These are phyloP conservation scores for Hydropsyche tenuis DNA, from an alignment of 1,140 invertebrate genomes.

Conservation along the genomic window DNA sequence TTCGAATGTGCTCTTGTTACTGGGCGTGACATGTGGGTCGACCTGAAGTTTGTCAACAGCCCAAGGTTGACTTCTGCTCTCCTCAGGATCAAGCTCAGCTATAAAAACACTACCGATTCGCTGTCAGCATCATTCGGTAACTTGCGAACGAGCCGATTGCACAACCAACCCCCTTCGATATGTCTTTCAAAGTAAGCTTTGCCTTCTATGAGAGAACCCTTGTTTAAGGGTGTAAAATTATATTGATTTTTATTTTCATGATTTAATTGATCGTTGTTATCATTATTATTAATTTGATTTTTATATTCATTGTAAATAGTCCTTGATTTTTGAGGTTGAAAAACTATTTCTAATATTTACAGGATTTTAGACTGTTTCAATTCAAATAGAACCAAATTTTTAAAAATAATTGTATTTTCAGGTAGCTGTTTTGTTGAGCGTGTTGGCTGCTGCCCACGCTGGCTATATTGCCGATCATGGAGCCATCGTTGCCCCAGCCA, in stretches of 20 bases:
- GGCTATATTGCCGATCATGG: conserved; percentile 36
- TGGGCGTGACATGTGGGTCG: conserved; percentile 11
- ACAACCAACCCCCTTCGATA: conserved; percentile 3
- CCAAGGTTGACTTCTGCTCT: conserved; percentile 27
- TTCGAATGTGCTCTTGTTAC: conserved; percentile 33
- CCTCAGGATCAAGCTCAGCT: neutral
- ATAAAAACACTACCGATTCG: conserved; percentile 13
- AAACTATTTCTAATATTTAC: too few species aligned
- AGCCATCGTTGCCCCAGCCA: conserved; percentile 55
- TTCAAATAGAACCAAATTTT: too few species aligned
- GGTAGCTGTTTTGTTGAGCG: conserved; percentile 60
- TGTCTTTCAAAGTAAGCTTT: conserved; percentile 35
- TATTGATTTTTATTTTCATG: conserved; percentile 2
- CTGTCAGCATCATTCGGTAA: conserved; percentile 26
- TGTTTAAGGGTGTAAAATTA: neutral
- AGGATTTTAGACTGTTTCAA: too few species aligned
- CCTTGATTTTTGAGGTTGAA: too few species aligned
- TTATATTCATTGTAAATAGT: too few species aligned
- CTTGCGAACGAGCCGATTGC: conserved; percentile 12
- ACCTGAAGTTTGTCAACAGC: conserved; percentile 34
- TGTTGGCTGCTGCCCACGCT: conserved; percentile 52
- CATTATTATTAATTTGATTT: too few species aligned
- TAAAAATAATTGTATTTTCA: conserved; percentile 52
- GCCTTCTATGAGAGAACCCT: neutral
- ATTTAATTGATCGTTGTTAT: too few species aligned